Base-by-base conservation (phyloP, 92 coral and sea anemone genomes). In the Epizoanthus scotinus region DNA sequence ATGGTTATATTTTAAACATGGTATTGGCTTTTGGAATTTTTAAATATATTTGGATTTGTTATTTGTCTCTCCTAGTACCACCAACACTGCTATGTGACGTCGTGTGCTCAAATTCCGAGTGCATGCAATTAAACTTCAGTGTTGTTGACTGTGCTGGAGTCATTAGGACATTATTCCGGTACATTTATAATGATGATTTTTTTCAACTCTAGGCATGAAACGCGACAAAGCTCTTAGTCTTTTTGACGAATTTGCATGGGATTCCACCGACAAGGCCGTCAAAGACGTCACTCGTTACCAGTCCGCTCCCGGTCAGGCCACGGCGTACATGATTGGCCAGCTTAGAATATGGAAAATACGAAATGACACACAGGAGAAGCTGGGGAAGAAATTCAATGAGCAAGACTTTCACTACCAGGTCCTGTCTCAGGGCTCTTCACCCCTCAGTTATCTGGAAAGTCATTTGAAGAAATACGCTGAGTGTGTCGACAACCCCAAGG, bases 261-360 rank as follows among this genome's bases (percentile, higher is more conserved):
- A 96, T 86, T 88, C 75, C 36, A 93, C 99, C 9, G 99, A 96
- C 77, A 96, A 96, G 83, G 99, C 99, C 24, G 85, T 87, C 24
- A 96, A 96, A 78, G 99, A 96, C 82, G 99, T 96, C 53, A 93
- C 98, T 8, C 93, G 99, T 19, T 96, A 96, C 70, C 99, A 96
- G 79, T 87, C 94, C 59, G 85, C 77, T 38, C 94, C 98, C 19
- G 99, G 99, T 66, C 99, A 96, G 86, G 99, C 99, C 63, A 89
- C 94, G n/a, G 98, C 99, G 12, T 96, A 96, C 77, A 96, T 93
- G 99, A 93, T 96, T 83, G 99, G 99, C 57, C 99, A 96, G 66
- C 83, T 89, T 70, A 88, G 84, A 31, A 96, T 96, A 14, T 93
- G 98, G 99, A 68, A 85, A 24, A 83, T 94, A 70, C 92, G 99